Percentiles rank a stretch among this genome's conserved stretches.
Conservation (phyloP, 2,113 vertebrate genomes). For the Lepus timidus region DNA sequence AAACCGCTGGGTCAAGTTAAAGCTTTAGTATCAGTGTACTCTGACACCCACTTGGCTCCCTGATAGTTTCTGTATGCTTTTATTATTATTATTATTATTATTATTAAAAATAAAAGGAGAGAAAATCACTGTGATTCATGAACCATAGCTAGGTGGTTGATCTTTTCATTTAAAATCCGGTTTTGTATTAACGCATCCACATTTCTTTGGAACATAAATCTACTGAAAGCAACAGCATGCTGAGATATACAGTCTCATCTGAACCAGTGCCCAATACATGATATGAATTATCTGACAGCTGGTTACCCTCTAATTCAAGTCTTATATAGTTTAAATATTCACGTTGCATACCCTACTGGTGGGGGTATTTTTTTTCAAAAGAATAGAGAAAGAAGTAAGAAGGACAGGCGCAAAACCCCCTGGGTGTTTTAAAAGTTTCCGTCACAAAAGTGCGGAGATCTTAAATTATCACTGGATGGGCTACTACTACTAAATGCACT, state of each 20-base stretch:
- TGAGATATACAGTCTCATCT: constrained; percentile 75
- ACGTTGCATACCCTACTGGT: not conserved
- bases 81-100: constrained; percentile 54
- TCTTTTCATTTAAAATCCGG: constrained; percentile 80
- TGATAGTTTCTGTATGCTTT: constrained; percentile 47
- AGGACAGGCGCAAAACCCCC: not conserved
- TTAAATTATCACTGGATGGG: not conserved
- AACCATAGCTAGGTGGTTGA: constrained; percentile 78
- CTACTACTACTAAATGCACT: not conserved
- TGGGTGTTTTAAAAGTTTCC: not conserved
- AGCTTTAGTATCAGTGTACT: constrained; percentile 13
- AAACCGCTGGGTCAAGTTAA: constrained; percentile 30
- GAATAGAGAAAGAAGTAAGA: constrained; percentile 56
- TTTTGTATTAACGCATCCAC: constrained; percentile 77
- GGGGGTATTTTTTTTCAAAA: not conserved
- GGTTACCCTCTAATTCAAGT: constrained; percentile 61
- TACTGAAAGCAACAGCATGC: constrained; percentile 74
- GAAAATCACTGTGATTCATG: constrained; percentile 80
- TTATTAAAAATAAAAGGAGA: constrained; percentile 72
- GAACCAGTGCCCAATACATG: constrained; percentile 57
- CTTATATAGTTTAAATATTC: constrained; percentile 70
- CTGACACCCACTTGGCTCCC: not conserved
- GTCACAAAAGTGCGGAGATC: not conserved
- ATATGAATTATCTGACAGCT: constrained; percentile 74
- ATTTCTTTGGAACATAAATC: constrained; percentile 81